phyloP scores from a whole-genome alignment of 2,113 vertebrate species.

The Epinephelus fuscoguttatus region DNA sequence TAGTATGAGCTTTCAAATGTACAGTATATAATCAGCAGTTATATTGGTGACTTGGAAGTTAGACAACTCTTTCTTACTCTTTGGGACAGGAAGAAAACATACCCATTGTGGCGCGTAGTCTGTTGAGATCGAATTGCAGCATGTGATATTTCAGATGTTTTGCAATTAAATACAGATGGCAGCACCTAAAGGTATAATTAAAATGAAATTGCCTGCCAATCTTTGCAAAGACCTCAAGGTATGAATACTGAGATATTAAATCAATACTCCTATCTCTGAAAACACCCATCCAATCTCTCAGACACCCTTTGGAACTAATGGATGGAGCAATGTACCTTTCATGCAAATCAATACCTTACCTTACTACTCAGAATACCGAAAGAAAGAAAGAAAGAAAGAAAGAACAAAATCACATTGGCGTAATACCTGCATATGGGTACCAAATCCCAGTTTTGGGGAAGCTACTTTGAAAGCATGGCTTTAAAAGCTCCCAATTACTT shows the following conservation, averaged over 20 bases:
- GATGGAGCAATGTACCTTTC: constrained; percentile 62
- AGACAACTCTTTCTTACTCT: not conserved
- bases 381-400: not conserved
- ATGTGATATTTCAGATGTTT: constrained; percentile 64
- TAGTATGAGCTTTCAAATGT: not conserved
- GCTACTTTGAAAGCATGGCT: no score
- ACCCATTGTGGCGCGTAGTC: constrained; percentile 30
- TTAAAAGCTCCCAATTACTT: no score
- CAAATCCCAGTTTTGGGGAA: not conserved
- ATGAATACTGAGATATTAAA: constrained; percentile 73
- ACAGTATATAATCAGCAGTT: not conserved
- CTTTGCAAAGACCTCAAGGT: constrained; percentile 66
- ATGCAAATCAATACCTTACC: constrained; percentile 73
- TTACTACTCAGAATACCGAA: constrained; percentile 22
- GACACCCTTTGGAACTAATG: constrained; percentile 64
- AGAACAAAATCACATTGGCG: constrained; percentile 12
- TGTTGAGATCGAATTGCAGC: constrained; percentile 45
- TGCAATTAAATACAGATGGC: constrained; percentile 71
- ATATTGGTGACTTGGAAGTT: not conserved
- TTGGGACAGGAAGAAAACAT: not conserved
- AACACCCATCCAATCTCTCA: constrained; percentile 71
- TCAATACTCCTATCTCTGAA: constrained; percentile 74
- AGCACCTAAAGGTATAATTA: constrained; percentile 77
- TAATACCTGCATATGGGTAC: constrained; percentile 25
- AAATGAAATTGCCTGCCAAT: constrained; percentile 74